Base-by-base conservation (phyloP, 2,113 vertebrate genomes). In the Camarhynchus parvulus region DNA sequence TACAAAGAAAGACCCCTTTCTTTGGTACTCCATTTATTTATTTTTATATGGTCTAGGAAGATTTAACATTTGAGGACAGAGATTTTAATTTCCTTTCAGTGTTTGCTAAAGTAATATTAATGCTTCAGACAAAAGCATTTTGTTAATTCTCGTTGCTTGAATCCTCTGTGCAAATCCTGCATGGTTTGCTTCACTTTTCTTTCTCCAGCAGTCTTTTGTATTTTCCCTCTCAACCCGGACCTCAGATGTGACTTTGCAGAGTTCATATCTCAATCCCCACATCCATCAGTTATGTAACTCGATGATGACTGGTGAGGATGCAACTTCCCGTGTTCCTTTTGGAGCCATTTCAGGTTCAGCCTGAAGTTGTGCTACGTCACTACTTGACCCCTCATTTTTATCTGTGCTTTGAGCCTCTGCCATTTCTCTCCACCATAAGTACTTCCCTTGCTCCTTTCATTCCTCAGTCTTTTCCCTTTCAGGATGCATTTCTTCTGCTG, bases 211-310 rank as follows among this genome's bases (percentile, higher is more conserved):
- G 15, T 39, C 22, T 70, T 87, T 23, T 4, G 0, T 80, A 10
- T 63, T 86, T 92, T 78, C 27, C 15, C 35, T 81, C 11, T 83
- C 22, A 44, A 10, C 27, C 28, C 61, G 19, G 47, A 90, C 31
- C 19, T 49, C 11, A 7, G 17, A 27, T 78, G 8, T 88, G 35
- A 33, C 37, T 85, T 70, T 74, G 42, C n/a, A 63, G 79, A 62
- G 23, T 30, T 46, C 25, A 10, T 55, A 15, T 27, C 18, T 74
- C 1, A 0, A 0, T 83, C 39, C 66, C 24, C n/a, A 5, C 7
- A 8, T 59, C n/a, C 7, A 5, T 69, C 62, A 21, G 14, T 84
- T 87, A 8, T 11, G 55, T 59, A 56, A 59, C 8, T 64, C 67
- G 35, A 5, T 72, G 46, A 16, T 70, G 42, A 31, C 20, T n/a